Conservation (phyloP, 2,888 invertebrate species). For the Pachycephus smyrnensis region DNA sequence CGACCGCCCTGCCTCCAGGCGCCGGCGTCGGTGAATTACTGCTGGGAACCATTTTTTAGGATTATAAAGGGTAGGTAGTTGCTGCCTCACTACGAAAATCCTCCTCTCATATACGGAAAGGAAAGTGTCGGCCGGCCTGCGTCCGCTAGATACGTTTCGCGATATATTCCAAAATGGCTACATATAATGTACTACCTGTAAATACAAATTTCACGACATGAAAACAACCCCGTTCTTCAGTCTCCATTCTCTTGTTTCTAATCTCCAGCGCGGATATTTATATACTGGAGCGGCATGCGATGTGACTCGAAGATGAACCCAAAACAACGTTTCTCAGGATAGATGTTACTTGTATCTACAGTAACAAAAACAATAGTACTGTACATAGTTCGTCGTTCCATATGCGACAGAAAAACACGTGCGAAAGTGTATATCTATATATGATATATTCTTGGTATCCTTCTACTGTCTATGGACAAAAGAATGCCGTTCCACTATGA, state of each 20-base stretch:
- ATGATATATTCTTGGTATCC: neutral
- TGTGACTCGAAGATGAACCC: neutral
- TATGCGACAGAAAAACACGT: neutral
- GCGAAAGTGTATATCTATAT: neutral
- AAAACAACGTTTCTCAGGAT: neutral
- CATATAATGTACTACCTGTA: neutral
- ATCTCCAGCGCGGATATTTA: neutral
- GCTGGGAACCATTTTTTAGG: slow-evolving; percentile 47
- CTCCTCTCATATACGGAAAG: slow-evolving; percentile 25
- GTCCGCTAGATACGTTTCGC: slow-evolving; percentile 17
- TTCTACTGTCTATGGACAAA: neutral
- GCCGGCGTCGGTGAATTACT: slow-evolving; percentile 39
- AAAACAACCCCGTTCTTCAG: neutral
- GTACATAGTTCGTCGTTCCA: neutral
- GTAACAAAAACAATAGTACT: too few species aligned
- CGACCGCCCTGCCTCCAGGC: slow-evolving; percentile 26
- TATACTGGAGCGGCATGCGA: neutral
- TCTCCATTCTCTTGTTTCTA: neutral
- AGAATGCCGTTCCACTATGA: neutral
- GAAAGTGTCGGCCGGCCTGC: slow-evolving; percentile 30
- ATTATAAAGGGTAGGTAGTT: slow-evolving; percentile 38
- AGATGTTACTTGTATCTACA: neutral
- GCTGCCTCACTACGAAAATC: slow-evolving; percentile 29
- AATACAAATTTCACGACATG: neutral
- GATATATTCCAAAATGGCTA: neutral